These are phyloP conservation scores for Hylaeus anthracinus DNA, from an alignment of 1,140 invertebrate genomes.

Conservation along the genomic window DNA sequence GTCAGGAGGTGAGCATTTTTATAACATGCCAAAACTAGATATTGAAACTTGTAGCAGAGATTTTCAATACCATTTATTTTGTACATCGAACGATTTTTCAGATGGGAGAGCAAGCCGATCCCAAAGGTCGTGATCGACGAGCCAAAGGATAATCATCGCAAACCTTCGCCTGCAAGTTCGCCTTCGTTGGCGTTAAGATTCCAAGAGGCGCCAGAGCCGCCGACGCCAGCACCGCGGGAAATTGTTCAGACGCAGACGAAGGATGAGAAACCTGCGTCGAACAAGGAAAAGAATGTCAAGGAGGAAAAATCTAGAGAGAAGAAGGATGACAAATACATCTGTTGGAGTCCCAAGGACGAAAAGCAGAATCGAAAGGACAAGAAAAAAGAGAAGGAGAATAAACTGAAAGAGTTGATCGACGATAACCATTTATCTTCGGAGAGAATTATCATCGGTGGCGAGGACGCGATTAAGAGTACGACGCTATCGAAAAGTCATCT, in stretches of 20 bases:
- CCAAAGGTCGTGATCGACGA: conserved; percentile 75
- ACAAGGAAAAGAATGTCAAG: conserved; percentile 54
- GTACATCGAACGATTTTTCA: conserved; percentile 25
- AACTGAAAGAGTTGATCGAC: conserved; percentile 69
- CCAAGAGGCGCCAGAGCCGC: conserved; percentile 70
- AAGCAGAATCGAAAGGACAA: conserved; percentile 73
- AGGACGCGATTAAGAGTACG: conserved; percentile 83
- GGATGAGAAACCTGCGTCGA: conserved; percentile 64
- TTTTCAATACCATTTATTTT: no score
- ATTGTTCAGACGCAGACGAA: conserved; percentile 53
- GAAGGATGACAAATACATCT: conserved; percentile 66
- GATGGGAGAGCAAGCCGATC: conserved; percentile 74
- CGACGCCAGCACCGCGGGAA: conserved; percentile 57
- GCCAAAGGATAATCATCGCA: conserved; percentile 61
- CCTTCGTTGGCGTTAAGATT: conserved; percentile 65
- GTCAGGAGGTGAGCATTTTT: conserved; percentile 71
- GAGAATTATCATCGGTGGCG: conserved; percentile 91
- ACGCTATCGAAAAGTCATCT: conserved; percentile 79
- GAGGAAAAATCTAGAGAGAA: conserved; percentile 63
- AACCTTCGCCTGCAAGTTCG: conserved; percentile 65
- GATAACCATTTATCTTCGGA: conserved; percentile 80
- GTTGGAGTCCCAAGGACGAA: conserved; percentile 71
- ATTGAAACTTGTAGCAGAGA: no score
- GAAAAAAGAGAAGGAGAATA: conserved; percentile 73
- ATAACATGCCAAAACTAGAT: no score